Conservation (phyloP, 2,888 invertebrate genomes). For the Clitarchus hookeri region DNA sequence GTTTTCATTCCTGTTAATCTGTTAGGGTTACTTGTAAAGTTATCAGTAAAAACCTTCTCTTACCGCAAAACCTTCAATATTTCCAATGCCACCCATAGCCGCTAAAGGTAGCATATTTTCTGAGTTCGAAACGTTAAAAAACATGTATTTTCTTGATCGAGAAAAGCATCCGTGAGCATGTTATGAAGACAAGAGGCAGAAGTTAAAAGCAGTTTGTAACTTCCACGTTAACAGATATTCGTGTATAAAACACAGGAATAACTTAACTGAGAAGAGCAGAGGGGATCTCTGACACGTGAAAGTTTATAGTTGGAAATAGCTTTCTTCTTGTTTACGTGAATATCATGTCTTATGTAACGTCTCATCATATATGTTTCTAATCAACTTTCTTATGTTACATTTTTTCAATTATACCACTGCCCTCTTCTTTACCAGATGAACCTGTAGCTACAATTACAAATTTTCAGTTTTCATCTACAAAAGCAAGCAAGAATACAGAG, state of each 20-base stretch:
- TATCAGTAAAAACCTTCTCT: conserved; percentile 12
- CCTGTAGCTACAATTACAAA: background rate
- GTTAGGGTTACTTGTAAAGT: background rate
- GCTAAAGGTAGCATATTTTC: background rate
- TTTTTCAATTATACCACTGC: conserved; percentile 1
- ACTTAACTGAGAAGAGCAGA: conserved; percentile 4
- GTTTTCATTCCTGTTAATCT: conserved; percentile 9
- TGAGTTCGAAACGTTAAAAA: background rate
- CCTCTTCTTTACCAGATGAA: conserved; percentile 10
- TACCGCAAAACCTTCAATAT: conserved; percentile 16
- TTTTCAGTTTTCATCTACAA: conserved; percentile 4
- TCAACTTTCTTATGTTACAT: background rate
- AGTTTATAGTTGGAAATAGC: background rate
- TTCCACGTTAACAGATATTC: background rate
- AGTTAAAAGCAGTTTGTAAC: background rate
- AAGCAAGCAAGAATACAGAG: background rate
- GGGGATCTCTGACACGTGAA: background rate
- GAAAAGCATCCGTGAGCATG: background rate
- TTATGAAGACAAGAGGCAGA: conserved; percentile 4
- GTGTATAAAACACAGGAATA: background rate
- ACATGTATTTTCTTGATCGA: background rate
- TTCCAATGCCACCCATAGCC: background rate
- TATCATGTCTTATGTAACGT: background rate
- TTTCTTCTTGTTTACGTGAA: background rate
- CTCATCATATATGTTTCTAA: background rate